Percentiles rank a stretch among this genome's conserved stretches.
Evolutionary conservation across 2,113 vertebrate species (phyloP).

Genomic region (Cyprichromis sp.): DNA sequence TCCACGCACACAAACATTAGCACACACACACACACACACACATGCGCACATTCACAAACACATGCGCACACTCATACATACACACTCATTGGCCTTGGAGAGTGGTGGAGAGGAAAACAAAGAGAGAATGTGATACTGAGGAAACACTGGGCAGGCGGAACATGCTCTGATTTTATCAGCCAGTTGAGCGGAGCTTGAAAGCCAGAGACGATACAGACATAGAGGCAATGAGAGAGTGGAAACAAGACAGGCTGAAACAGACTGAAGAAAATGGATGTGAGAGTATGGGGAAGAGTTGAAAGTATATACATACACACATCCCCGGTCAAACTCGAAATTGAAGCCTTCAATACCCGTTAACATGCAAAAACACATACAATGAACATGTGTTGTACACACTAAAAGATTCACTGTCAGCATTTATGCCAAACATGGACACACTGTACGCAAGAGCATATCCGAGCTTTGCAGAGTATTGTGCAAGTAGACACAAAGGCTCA

Average conservation of each 20-base stretch:
- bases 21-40: background rate
- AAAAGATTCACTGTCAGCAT: background rate
- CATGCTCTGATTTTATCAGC: conserved; percentile 65
- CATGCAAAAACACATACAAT: background rate
- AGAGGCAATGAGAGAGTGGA: conserved; percentile 39
- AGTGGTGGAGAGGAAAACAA: conserved; percentile 49
- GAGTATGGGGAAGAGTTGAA: background rate
- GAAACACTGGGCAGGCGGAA: conserved; percentile 58
- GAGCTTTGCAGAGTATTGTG: background rate
- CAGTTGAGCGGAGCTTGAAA: conserved; percentile 43
- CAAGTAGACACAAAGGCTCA: background rate
- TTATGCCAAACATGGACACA: background rate
- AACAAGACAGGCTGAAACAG: conserved; percentile 31
- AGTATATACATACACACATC: background rate
- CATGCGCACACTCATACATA: background rate
- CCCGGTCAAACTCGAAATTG: background rate
- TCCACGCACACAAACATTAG: background rate
- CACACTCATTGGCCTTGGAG: conserved; percentile 32
- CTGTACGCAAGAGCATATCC: background rate
- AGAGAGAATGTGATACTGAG: conserved; percentile 59
- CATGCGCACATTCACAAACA: background rate
- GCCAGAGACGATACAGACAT: conserved; percentile 35
- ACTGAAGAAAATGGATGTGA: conserved; percentile 1
- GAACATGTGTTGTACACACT: background rate
- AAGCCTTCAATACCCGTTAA: background rate